These are phyloP conservation scores for Clepsis dumicolana DNA, from an alignment of 2,888 invertebrate genomes.

Conservation along the genomic window DNA sequence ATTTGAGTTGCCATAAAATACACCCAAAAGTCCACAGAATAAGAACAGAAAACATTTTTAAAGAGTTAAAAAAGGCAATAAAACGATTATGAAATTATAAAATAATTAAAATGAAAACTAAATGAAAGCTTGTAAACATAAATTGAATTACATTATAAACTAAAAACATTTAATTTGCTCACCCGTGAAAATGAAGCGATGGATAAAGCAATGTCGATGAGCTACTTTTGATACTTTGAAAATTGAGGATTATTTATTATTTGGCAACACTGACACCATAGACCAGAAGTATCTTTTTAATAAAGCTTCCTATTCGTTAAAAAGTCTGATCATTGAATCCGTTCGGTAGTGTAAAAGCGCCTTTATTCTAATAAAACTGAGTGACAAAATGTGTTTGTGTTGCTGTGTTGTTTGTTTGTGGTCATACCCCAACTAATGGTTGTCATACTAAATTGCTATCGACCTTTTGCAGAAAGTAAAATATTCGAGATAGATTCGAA, in stretches of 20 bases:
- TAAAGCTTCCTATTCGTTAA: conserved; percentile 15
- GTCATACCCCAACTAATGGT: conserved; percentile 73
- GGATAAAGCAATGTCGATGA: too few species aligned
- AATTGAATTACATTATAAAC: too few species aligned
- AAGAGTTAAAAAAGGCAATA: too few species aligned
- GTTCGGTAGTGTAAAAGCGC: conserved; percentile 7
- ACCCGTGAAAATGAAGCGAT: too few species aligned
- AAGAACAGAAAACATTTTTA: background rate
- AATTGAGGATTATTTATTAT: background rate
- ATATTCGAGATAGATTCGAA: conserved; percentile 55
- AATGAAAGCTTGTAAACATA: too few species aligned
- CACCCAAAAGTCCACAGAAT: background rate
- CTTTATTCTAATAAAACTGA: background rate
- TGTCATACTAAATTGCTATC: conserved; percentile 62
- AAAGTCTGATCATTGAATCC: background rate
- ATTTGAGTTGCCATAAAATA: background rate
- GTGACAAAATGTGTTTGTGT: too few species aligned
- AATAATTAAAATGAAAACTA: too few species aligned
- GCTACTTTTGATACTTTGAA: background rate
- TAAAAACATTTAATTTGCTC: too few species aligned
- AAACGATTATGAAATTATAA: too few species aligned
- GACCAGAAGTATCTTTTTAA: background rate
- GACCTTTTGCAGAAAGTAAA: conserved; percentile 55
- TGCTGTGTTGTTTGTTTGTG: conserved; percentile 1
- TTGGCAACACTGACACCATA: conserved; percentile 20